Percentiles rank a stretch among this genome's conserved stretches.
Conservation (phyloP, 2,797 vertebrate genomes). For the Alauda arvensis region DNA sequence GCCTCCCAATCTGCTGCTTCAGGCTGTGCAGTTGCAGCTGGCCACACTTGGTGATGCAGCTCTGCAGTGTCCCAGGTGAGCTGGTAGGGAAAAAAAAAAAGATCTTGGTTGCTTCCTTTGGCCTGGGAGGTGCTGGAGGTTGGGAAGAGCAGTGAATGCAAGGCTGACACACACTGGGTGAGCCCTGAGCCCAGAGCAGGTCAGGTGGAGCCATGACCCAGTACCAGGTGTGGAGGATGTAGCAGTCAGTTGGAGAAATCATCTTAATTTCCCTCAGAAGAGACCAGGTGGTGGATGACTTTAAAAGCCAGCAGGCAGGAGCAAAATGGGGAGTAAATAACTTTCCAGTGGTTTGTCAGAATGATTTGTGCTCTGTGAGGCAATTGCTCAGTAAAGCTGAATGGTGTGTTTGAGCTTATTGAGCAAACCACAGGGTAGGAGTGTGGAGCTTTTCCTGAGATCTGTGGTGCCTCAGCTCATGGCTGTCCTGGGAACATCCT, state of each 20-base stretch:
- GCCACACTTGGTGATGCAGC: constrained; percentile 30
- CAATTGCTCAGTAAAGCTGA: neutral
- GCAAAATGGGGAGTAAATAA: neutral
- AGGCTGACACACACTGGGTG: neutral
- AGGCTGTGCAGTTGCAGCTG: constrained; percentile 84
- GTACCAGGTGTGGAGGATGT: neutral
- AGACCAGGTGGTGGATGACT: neutral
- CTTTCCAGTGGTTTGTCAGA: neutral
- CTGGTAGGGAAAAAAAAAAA: neutral
- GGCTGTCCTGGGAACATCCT: neutral
- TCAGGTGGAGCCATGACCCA: neutral
- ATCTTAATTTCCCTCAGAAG: neutral
- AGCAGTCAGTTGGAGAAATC: neutral
- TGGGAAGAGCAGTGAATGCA: neutral
- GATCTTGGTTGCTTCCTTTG: neutral
- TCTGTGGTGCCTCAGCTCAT: neutral
- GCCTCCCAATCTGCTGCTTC: constrained; percentile 81
- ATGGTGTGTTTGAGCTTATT: neutral
- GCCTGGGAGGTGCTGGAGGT: neutral
- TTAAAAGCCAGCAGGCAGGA: neutral
- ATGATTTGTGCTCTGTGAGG: neutral
- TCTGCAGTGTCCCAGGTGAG: constrained; percentile 48
- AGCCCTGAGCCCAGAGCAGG: neutral
- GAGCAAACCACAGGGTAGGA: neutral
- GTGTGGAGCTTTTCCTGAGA: neutral